These are phyloP conservation scores for Himantopus leucocephalus DNA, from an alignment of 2,113 vertebrate species.

Conservation along the genomic window DNA sequence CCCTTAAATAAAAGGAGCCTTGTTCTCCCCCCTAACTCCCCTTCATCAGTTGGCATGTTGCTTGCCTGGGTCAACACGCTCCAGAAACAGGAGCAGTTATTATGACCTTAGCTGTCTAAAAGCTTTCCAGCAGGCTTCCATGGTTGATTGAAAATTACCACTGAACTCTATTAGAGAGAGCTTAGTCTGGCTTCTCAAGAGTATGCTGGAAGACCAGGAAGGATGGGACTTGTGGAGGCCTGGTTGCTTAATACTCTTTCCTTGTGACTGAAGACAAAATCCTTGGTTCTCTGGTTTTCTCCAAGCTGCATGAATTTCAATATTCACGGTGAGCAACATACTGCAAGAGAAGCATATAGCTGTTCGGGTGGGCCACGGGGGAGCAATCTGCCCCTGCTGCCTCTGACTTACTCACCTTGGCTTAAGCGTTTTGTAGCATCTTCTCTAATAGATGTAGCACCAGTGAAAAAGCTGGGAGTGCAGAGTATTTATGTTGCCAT, in stretches of 20 bases:
- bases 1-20: background rate
- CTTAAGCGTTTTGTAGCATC: background rate
- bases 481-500: background rate
- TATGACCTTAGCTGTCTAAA: background rate
- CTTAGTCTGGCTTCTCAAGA: background rate
- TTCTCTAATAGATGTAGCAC: no score
- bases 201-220: background rate
- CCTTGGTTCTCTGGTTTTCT: background rate
- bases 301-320: background rate
- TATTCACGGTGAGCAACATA: background rate
- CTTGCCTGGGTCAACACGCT: background rate
- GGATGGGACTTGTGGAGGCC: background rate
- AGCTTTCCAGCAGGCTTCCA: background rate
- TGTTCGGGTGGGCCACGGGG: background rate
- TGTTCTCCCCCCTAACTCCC: background rate
- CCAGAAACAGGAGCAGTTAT: background rate
- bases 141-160: background rate
- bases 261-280: background rate
- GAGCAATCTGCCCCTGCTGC: background rate
- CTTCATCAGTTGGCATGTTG: background rate
- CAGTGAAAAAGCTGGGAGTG: background rate
- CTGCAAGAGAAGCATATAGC: background rate
- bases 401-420: background rate
- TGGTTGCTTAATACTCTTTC: background rate
- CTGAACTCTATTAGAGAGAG: background rate